Conservation (phyloP, 2,888 invertebrate genomes). For the Cryptophagus acutangulus region DNA sequence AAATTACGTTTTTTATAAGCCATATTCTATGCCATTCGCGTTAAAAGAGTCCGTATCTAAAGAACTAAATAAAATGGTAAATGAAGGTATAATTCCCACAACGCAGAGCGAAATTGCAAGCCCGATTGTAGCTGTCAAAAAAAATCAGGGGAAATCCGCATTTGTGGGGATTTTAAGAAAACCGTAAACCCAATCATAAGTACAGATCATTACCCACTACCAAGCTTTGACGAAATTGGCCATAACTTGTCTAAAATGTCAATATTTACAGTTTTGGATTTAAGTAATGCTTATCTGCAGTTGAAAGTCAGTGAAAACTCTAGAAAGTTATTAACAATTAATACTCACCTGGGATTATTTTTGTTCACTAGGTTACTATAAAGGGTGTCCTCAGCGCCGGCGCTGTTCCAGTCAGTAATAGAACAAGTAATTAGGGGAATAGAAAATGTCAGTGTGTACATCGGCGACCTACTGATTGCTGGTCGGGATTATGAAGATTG, state of each 20-base stretch:
- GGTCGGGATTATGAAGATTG: conserved; percentile 15
- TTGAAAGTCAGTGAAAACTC: conserved; percentile 25
- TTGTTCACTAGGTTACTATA: conserved; percentile 7
- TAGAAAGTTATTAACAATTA: conserved; percentile 23
- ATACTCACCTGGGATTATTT: conserved; percentile 9
- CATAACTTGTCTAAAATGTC: conserved; percentile 25
- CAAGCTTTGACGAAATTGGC: conserved; percentile 34
- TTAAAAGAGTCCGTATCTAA: not conserved
- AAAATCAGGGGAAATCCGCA: conserved; percentile 22
- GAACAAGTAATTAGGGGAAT: conserved; percentile 9
- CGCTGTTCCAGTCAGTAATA: conserved; percentile 16
- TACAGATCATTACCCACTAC: conserved; percentile 33
- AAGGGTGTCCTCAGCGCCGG: conserved; percentile 11
- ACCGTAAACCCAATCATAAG: conserved; percentile 29
- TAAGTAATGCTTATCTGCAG: conserved; percentile 32
- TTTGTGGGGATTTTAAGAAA: conserved; percentile 35
- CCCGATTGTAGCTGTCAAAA: conserved; percentile 33
- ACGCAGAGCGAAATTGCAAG: conserved; percentile 26
- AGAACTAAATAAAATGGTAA: conserved; percentile 3
- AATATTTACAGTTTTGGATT: conserved; percentile 30
- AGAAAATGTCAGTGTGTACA: conserved; percentile 8
- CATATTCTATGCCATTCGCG: not conserved
- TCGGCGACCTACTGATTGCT: conserved; percentile 16
- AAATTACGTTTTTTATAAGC: not conserved
- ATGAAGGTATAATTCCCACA: conserved; percentile 17